Evolutionary conservation across 2,888 invertebrate genomes (phyloP).

Genomic region (Mesorhabditis spiculigera): DNA sequence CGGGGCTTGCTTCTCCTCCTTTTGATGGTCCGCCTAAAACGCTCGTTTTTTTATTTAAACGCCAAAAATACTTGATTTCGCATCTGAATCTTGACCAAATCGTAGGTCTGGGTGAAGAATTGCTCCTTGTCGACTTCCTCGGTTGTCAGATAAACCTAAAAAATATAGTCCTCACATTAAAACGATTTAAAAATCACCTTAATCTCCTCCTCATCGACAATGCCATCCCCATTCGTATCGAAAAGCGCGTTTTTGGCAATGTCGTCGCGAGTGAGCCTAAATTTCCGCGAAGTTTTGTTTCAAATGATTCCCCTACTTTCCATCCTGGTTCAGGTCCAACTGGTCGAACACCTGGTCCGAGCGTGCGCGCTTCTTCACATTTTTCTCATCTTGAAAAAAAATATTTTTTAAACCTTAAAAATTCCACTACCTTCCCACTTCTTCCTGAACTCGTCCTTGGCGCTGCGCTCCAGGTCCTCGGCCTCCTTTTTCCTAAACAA

Average conservation of each 20-base stretch:
- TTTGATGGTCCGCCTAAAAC: too few relatives aligned
- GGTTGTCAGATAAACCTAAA: slow-evolving; percentile 63
- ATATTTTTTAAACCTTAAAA: background rate
- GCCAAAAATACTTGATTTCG: background rate
- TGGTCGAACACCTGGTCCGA: slow-evolving; percentile 69
- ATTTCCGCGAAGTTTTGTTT: slow-evolving; percentile 61
- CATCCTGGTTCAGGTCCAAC: slow-evolving; percentile 78
- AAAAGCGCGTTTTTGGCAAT: background rate
- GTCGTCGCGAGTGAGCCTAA: background rate
- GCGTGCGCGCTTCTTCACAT: slow-evolving; percentile 8
- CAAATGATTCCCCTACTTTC: slow-evolving; percentile 59
- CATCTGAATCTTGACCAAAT: slow-evolving; percentile 13
- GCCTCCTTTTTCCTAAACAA: slow-evolving; percentile 67
- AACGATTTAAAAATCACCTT: background rate
- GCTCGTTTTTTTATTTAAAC: too few relatives aligned
- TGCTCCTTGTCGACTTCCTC: slow-evolving; percentile 62
- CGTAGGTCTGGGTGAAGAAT: slow-evolving; percentile 9
- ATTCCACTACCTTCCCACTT: slow-evolving; percentile 56
- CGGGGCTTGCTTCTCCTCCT: slow-evolving; percentile 25
- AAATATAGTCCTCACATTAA: background rate
- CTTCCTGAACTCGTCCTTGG: slow-evolving; percentile 66
- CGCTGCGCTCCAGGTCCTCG: slow-evolving; percentile 70
- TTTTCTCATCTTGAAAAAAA: slow-evolving; percentile 1
- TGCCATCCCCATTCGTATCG: background rate
- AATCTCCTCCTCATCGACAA: background rate